A percentile compares a stretch with the other conserved stretches of the same genome.
These are phyloP conservation scores for Colistium nudipinnis DNA, from an alignment of 2,113 vertebrate species.

Conservation along the genomic window DNA sequence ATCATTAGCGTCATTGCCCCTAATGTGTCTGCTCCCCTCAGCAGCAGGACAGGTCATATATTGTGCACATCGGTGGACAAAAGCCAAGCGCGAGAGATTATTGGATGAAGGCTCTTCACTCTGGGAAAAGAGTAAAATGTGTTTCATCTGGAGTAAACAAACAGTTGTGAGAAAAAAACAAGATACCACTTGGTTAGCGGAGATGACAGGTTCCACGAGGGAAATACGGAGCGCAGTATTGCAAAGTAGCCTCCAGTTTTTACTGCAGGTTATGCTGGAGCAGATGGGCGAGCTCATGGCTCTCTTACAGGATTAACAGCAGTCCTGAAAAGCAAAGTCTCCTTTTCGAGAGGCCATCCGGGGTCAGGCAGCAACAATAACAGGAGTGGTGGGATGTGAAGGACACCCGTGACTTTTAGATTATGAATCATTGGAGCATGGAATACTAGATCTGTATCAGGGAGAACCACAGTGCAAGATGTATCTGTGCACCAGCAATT, in stretches of 20 bases:
- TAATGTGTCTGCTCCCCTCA: constrained; percentile 93
- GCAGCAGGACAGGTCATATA: constrained; percentile 88
- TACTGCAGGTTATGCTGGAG: constrained; percentile 41
- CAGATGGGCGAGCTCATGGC: constrained; percentile 54
- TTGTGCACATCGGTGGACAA: constrained; percentile 78
- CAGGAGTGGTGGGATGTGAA: constrained; percentile 59
- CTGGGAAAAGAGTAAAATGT: constrained; percentile 17
- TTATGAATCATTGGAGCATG: constrained; percentile 47
- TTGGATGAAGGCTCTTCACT: constrained; percentile 46
- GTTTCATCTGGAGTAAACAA: constrained; percentile 22
- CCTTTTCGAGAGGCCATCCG: constrained; percentile 51
- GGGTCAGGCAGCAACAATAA: constrained; percentile 61
- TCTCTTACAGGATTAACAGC: constrained; percentile 64
- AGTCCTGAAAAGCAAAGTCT: constrained; percentile 55
- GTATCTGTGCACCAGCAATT: not conserved
- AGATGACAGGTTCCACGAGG: constrained; percentile 21
- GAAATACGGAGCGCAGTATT: not conserved
- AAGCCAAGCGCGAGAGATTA: constrained; percentile 66
- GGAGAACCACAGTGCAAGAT: not conserved
- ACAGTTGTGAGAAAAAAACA: constrained; percentile 6
- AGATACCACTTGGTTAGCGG: constrained; percentile 1
- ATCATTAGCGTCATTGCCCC: constrained; percentile 98
- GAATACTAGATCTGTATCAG: constrained; percentile 24
- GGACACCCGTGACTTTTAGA: constrained; percentile 43
- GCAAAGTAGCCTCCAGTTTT: constrained; percentile 25